phyloP scores from a whole-genome alignment of 2,888 invertebrate species.

The Drosophila mulleri region DNA sequence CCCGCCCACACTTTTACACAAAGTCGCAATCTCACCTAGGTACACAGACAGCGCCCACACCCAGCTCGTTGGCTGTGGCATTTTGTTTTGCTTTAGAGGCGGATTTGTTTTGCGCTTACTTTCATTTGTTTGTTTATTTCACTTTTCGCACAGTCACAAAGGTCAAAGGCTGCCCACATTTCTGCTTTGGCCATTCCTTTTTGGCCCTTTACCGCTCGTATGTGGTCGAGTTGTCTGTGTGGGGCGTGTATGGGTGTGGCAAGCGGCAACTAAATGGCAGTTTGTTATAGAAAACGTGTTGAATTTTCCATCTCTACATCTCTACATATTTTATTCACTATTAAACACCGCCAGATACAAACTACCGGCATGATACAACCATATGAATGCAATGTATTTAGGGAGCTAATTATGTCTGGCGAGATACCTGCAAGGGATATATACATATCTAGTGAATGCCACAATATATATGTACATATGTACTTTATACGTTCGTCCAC shows the following conservation, averaged over 20 bases:
- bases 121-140: slow-evolving; percentile 79
- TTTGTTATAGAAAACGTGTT: slow-evolving; percentile 1
- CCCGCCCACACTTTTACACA: slow-evolving; percentile 2
- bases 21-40: neutral
- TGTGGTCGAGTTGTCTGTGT: slow-evolving; percentile 3
- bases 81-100: slow-evolving; percentile 51
- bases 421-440: neutral
- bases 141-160: slow-evolving; percentile 59
- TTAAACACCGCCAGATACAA: neutral
- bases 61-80: slow-evolving; percentile 24
- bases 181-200: slow-evolving; percentile 36
- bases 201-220: slow-evolving; percentile 19
- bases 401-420: neutral
- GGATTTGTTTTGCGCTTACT: slow-evolving; percentile 61
- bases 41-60: slow-evolving; percentile 2
- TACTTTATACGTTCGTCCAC: too few relatives aligned
- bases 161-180: slow-evolving; percentile 71
- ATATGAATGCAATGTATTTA: neutral
- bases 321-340: neutral
- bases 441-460: neutral
- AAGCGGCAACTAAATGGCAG: neutral
- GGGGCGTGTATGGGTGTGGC: neutral
- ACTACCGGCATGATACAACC: neutral
- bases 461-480: neutral
- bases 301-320: neutral